phyloP scores from a whole-genome alignment of 2,113 vertebrate genomes.

The Boulengeromyrus knoepffleri region DNA sequence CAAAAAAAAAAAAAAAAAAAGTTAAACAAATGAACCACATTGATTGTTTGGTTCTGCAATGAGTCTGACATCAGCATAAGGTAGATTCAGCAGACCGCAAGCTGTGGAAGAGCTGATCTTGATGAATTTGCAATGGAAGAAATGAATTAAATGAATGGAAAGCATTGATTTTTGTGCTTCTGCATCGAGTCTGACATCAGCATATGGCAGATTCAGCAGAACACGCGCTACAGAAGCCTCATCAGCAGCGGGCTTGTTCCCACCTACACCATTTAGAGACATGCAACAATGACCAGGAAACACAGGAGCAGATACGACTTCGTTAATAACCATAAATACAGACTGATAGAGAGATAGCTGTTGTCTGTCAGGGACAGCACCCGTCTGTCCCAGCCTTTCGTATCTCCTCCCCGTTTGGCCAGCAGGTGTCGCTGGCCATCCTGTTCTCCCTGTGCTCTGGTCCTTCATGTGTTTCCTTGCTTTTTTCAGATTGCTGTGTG shows the following conservation, averaged over 20 bases:
- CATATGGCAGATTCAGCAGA: background rate
- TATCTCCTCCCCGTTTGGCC: too few relatives aligned
- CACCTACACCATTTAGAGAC: background rate
- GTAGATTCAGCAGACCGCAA: background rate
- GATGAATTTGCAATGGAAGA: background rate
- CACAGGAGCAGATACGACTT: background rate
- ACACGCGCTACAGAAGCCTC: background rate
- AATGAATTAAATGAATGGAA: background rate
- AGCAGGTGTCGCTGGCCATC: too few relatives aligned
- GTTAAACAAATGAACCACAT: background rate
- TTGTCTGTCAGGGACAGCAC: background rate
- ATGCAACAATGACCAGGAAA: background rate
- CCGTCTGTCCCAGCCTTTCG: too few relatives aligned
- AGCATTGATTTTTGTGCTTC: background rate
- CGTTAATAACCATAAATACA: background rate
- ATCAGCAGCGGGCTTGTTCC: background rate
- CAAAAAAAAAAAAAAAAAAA: background rate
- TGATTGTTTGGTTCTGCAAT: background rate
- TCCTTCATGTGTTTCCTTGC: too few relatives aligned
- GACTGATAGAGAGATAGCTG: background rate
- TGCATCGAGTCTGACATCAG: background rate
- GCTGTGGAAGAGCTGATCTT: background rate
- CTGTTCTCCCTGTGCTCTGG: too few relatives aligned
- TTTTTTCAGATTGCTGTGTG: too few relatives aligned
- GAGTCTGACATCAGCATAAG: background rate